Evolutionary conservation across 2,797 vertebrate genomes (phyloP).

Genomic region (Furcifer pardalis): DNA sequence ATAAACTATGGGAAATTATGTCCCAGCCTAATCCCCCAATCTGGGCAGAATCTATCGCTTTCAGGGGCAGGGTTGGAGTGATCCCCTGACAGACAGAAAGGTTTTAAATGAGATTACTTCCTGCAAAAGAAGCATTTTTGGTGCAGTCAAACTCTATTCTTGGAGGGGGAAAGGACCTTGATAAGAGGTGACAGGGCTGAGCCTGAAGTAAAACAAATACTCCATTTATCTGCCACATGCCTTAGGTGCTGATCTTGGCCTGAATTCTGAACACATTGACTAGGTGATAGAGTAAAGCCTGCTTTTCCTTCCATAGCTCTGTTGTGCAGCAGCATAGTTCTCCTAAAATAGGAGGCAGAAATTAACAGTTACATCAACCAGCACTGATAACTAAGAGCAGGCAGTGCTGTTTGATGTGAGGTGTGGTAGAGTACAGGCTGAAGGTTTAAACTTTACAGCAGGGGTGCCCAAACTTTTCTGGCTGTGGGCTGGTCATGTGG

Average conservation of each 20-base stretch:
- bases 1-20: too few relatives aligned
- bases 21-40: too few relatives aligned
- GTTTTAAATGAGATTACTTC: too few relatives aligned
- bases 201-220: background rate
- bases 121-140: too few relatives aligned
- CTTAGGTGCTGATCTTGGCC: background rate
- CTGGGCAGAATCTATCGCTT: too few relatives aligned
- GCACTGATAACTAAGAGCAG: constrained; percentile 46
- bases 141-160: background rate
- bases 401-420: background rate
- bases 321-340: constrained; percentile 21
- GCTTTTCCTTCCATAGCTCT: background rate
- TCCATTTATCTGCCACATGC: background rate
- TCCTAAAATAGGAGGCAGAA: constrained; percentile 49
- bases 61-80: too few relatives aligned
- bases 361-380: constrained; percentile 28
- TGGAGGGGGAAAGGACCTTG: background rate
- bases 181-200: too few relatives aligned
- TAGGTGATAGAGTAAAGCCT: constrained; percentile 41
- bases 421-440: background rate
- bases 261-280: constrained; percentile 7
- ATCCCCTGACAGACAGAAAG: too few relatives aligned
- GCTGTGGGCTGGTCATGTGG: too few relatives aligned
- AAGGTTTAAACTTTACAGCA: too few relatives aligned
- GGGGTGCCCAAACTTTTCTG: too few relatives aligned